Evolutionary conservation across 1,140 invertebrate species (phyloP).

Genomic region (Panagrolaimus sp.): DNA sequence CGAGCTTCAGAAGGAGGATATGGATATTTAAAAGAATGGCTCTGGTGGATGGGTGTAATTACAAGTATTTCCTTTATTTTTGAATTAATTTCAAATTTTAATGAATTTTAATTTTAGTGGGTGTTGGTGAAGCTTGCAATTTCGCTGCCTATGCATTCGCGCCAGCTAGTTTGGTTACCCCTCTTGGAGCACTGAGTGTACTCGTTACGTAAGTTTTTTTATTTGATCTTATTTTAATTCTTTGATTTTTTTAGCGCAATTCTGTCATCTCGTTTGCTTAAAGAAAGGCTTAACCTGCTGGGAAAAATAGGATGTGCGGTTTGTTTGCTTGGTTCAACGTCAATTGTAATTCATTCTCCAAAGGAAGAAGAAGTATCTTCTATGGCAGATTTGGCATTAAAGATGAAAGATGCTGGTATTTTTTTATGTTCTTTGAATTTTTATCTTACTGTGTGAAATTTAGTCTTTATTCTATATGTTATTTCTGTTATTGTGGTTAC

Average conservation of each 20-base stretch:
- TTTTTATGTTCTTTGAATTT: conserved; percentile 28
- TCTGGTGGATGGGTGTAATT: conserved; percentile 87
- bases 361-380: conserved; percentile 78
- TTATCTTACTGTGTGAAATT: conserved; percentile 21
- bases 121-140: conserved; percentile 82
- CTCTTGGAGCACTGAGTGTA: conserved; percentile 86
- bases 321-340: conserved; percentile 82
- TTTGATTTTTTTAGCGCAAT: conserved; percentile 67
- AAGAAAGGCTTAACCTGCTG: conserved; percentile 82
- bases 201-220: conserved; percentile 67
- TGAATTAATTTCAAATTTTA: neutral
- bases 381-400: conserved; percentile 71
- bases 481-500: conserved; percentile 68
- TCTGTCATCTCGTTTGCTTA: conserved; percentile 78
- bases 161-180: conserved; percentile 87
- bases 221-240: conserved; percentile 22
- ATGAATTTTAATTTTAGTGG: conserved; percentile 68
- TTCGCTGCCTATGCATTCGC: conserved; percentile 93
- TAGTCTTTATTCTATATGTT: conserved; percentile 74
- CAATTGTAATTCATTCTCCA: conserved; percentile 87
- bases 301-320: conserved; percentile 89
- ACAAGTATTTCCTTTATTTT: conserved; percentile 69
- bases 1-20: conserved; percentile 81
- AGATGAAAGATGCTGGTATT: conserved; percentile 70
- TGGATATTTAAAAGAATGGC: conserved; percentile 83